Conservation (phyloP, 1,140 invertebrate species). For the Linepithema humile region DNA sequence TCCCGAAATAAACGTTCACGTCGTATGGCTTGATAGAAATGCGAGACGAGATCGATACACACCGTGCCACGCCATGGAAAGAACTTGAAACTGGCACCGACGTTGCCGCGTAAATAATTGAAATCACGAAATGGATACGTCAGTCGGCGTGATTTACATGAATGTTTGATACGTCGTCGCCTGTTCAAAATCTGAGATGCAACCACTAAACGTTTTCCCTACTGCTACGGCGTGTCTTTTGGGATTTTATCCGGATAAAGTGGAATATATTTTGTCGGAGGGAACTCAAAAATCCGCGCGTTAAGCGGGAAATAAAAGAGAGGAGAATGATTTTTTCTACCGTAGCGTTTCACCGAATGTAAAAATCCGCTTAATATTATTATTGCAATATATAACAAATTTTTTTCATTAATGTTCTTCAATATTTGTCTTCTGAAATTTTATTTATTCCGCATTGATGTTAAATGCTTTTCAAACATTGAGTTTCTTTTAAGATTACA, state of each 20-base stretch:
- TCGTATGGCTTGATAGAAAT: conserved; percentile 39
- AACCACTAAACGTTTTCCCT: conserved; percentile 39
- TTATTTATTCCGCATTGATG: background rate
- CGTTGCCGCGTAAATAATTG: conserved; percentile 64
- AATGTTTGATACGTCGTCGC: conserved; percentile 65
- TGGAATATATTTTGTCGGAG: background rate
- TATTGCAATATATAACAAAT: no score
- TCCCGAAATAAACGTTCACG: conserved; percentile 53
- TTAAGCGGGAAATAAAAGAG: background rate
- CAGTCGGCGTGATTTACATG: conserved; percentile 66
- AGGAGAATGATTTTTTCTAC: background rate
- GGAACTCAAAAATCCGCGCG: background rate
- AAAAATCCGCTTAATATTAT: background rate
- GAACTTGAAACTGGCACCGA: conserved; percentile 30
- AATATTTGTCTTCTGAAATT: background rate
- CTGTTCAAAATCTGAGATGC: conserved; percentile 40
- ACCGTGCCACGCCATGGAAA: conserved; percentile 25
- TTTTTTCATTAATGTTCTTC: background rate
- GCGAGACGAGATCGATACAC: conserved; percentile 56
- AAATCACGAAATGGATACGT: conserved; percentile 68
- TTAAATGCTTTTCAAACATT: background rate
- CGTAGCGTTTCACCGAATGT: background rate
- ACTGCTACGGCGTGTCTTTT: background rate
- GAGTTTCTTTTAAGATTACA: background rate
- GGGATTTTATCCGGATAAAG: background rate